These are phyloP conservation scores for Periophthalmus modestus DNA, from an alignment of 2,113 vertebrate species.

Conservation along the genomic window DNA sequence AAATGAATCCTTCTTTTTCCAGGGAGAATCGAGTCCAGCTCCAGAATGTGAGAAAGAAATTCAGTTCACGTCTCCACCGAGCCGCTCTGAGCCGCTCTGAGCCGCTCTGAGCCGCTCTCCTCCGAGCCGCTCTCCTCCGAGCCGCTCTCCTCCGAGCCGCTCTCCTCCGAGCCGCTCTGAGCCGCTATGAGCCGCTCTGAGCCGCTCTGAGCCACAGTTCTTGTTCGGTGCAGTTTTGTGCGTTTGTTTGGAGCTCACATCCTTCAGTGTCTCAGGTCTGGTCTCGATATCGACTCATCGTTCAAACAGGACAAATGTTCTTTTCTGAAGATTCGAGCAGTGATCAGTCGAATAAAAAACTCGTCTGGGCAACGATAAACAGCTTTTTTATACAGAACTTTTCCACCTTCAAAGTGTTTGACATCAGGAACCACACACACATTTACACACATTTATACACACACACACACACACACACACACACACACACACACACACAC, in stretches of 20 bases:
- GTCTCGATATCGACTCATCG: too few species aligned
- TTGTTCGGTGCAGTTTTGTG: not conserved
- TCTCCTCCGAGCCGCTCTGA: too few species aligned
- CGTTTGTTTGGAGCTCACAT: not conserved
- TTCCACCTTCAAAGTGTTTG: not conserved
- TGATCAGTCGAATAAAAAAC: too few species aligned
- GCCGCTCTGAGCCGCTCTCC: not conserved
- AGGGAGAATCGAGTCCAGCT: not conserved
- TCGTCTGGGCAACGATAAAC: too few species aligned
- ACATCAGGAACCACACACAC: not conserved
- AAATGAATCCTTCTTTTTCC: slow-evolving; percentile 16
- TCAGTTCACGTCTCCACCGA: slow-evolving; percentile 6
- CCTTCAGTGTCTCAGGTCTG: too few species aligned
- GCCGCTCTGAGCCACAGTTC: not conserved
- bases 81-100: not conserved
- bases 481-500: too few species aligned
- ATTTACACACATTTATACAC: too few species aligned
- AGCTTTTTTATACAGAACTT: too few species aligned
- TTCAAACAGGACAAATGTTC: too few species aligned
- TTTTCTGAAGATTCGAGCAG: too few species aligned
- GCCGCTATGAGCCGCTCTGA: not conserved
- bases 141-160: too few species aligned
- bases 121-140: not conserved
- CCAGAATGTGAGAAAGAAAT: not conserved
- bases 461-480: too few species aligned